Evolutionary conservation across 2,797 vertebrate genomes (phyloP).

Genomic region (Alca torda): DNA sequence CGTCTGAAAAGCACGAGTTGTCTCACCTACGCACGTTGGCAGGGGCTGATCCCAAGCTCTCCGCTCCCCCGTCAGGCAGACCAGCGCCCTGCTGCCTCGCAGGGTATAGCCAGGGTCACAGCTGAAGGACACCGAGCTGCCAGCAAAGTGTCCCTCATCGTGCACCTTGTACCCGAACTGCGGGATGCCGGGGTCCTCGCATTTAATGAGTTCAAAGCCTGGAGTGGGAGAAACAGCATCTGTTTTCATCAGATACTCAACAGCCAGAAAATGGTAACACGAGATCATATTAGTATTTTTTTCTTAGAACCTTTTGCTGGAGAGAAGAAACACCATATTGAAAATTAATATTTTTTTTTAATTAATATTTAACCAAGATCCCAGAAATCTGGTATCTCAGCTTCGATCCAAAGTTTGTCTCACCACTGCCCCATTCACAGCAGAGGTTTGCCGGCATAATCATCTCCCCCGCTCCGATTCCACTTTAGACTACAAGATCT

Average conservation of each 20-base stretch:
- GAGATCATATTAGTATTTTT: accelerated
- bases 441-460: accelerated
- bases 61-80: constrained; percentile 92
- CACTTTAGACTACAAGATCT: accelerated
- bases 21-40: constrained; percentile 91
- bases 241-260: not conserved
- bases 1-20: not conserved
- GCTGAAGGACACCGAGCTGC: constrained; percentile 90
- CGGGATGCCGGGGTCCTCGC: constrained; percentile 93
- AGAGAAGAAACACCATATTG: not conserved
- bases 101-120: constrained; percentile 94
- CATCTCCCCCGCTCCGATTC: not conserved
- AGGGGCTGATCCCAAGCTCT: constrained; percentile 93
- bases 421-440: not conserved
- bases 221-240: not conserved
- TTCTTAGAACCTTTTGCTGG: not conserved
- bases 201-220: constrained; percentile 97
- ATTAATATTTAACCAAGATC: not conserved
- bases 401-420: not conserved
- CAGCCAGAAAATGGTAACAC: not conserved
- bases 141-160: constrained; percentile 95
- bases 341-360: not conserved
- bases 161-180: constrained; percentile 94
- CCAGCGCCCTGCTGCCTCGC: constrained; percentile 84
- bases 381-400: not conserved